Evolutionary conservation across 2,797 vertebrate genomes (phyloP), one percentile per base, ranked within the genome.

Genomic region (Acanthurus tractus): DNA sequence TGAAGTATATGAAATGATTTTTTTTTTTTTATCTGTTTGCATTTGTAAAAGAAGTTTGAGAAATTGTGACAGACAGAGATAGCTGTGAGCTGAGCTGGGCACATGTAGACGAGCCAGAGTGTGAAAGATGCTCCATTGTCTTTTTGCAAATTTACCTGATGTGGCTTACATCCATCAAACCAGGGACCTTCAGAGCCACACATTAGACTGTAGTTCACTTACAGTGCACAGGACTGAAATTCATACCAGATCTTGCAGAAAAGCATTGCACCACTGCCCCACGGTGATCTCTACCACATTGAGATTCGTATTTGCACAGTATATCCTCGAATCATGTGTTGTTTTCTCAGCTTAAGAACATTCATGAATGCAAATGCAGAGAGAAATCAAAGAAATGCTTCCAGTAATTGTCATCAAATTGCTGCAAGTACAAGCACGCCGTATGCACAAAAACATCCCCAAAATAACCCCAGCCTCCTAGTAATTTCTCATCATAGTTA

Each of bases 101-200:
- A 87, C 81, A 85, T 46, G 69, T 79, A 80, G 53, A 90, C 83
- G 89, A 93, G 90, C 89, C 70, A 95, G 96, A 96, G 96, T 96
- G 96, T 97, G 96, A 96, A 96, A 97, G 96, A 95, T 96, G 96
- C 93, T 94, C 86, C 85, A 76, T 73, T 48, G 29, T 81, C 63
- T 79, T 74, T 68, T 61, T 68, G 78, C n/a, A 40, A 67, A 82
- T 82, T 87, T 84, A 83, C 79, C 88, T 87, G 77, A 67, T 22
- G 77, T 74, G 76, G 75, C 82, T 80, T 66, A 84, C 72, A 70
- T 78, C 71, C 81, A 87, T 86, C 79, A 80, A 84, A 89, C 61
- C 70, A 82, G 81, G 66, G 86, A 73, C 84, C 84, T 88, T 87
- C 73, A 78, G 80, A 78, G 82, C 85, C 86, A 86, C 79, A 84